phyloP scores from a whole-genome alignment of 2,888 invertebrate genomes.

The Archips xylosteana region DNA sequence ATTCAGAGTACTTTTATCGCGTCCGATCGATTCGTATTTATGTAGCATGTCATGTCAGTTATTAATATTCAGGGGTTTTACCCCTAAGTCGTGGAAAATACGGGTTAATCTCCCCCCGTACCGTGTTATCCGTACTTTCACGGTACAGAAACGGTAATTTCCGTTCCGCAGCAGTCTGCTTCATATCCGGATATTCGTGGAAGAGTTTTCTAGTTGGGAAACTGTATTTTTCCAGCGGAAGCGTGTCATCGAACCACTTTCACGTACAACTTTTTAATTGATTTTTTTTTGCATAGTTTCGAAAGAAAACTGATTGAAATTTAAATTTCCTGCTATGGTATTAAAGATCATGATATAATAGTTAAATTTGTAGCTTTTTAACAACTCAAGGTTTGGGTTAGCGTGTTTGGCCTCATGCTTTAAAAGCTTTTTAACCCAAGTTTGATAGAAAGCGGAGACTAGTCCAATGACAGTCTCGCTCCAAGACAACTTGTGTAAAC shows the following conservation, averaged over 20 bases:
- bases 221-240: conserved; percentile 4
- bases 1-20: conserved; percentile 11
- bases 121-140: conserved; percentile 48
- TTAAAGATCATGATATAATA: background rate
- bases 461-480: background rate
- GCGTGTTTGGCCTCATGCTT: conserved; percentile 21
- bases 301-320: conserved; percentile 17
- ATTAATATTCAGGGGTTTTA: conserved; percentile 35
- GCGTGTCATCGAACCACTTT: background rate
- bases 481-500: conserved; percentile 28
- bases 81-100: conserved; percentile 30
- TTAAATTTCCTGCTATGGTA: background rate
- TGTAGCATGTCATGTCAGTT: conserved; percentile 33
- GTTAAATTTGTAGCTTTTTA: background rate
- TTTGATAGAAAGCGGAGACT: conserved; percentile 19
- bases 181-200: conserved; percentile 38
- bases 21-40: conserved; percentile 27
- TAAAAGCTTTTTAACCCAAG: conserved; percentile 32
- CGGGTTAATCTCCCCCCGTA: conserved; percentile 37
- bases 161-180: conserved; percentile 49
- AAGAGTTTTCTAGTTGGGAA: conserved; percentile 33
- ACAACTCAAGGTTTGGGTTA: conserved; percentile 9
- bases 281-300: background rate
- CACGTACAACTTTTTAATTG: background rate
- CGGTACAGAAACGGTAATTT: conserved; percentile 67